Base-by-base conservation (phyloP, 2,113 vertebrate genomes). In the Leptobrachium ailaonicum region DNA sequence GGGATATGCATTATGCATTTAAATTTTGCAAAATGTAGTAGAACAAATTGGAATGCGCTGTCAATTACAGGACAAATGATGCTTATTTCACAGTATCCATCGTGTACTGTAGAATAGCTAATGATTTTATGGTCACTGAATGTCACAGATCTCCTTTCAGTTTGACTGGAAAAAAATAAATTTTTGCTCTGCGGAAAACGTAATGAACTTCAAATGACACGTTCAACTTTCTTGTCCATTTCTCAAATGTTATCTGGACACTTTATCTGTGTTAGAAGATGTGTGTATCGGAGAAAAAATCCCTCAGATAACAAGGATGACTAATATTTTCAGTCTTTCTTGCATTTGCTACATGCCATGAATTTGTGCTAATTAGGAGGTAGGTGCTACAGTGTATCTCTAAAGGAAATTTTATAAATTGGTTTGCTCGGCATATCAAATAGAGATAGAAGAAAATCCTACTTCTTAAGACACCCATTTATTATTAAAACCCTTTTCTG, bases 341-440 rank as follows among this genome's bases (percentile, higher is more conserved):
- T 9, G 20, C 53, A 62, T 50, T 4, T 60, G 50, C 56, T 32
- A 11, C 56, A 66, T 69, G 20, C 47, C 62, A 43, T 32, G 73
- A 53, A 62, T 75, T 69, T 66, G 32, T 69, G 41, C 79, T 81
- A 81, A 81, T 81, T 81, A 75, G 64, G 53, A 62, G 66, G 64
- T 75, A 62, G 79, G 71, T 81, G 64, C 43, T 50, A 8, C 8
- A 50, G 47, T 66, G 32, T 44, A 32, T 60, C 54, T 43, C 50
- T 10, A 40, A 54, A 72, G 71, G 45, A 80, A 74, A 74, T 73
- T 71, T 75, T 42, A 81, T 68, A 81, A 75, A 81, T 81, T 81
- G 79, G 79, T 81, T 81, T 81, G 73, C 66, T 74, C 32, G 72
- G 71, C 73, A 69, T 81, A 81, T 81, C 71, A 81, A 75, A 73